Base-by-base conservation (phyloP, 1,140 invertebrate genomes). In the Pygmarrhopalites habei region DNA sequence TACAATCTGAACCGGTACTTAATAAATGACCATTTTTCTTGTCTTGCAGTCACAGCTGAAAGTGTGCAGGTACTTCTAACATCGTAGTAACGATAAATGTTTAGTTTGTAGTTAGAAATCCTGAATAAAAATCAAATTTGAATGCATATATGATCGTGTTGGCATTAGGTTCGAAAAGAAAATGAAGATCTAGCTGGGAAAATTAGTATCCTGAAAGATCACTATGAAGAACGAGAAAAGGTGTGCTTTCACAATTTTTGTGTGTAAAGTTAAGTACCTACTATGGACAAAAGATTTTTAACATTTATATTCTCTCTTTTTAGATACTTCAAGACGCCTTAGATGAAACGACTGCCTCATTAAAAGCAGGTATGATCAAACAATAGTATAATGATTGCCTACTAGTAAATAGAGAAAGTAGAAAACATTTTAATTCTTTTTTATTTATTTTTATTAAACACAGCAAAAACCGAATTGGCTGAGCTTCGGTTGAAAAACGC, bases 161-260 rank as follows among this genome's bases (percentile, higher is more conserved):
- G n/a, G n/a, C n/a, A n/a, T n/a, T n/a, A 70, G 68, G 65, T 70
- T 17, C 39, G 52, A 30, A 62, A 63, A 29, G 69, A 71, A 49
- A 71, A 71, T 44, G 66, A 66, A 32, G 63, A 71, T 25, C 55
- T 71, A 35, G 60, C 57, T 2, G 62, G 52, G 23, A 71, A 68
- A 60, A 64, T 71, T 30, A 30, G 44, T 1, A 68, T 58, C 1
- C 43, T 71, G 1, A 63, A 68, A 29, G 46, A 51, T 43, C 64
- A 71, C 29, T 71, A 71, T 43, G 66, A 68, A 25, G 47, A 71
- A 44, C 39, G 66, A 60, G 69, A 71, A 60, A 59, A 68, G 60
- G 69, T 71, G 64, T 44, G 3, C n/a, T 35, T 15, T 21, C n/a
- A 49, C 29, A 14, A 21, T 39, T 44, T 30, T 29, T 63, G 4